Percentiles rank a stretch among this genome's conserved stretches.
Evolutionary conservation across 2,797 vertebrate genomes (phyloP).

Genomic region (Oryzias sinensis): DNA sequence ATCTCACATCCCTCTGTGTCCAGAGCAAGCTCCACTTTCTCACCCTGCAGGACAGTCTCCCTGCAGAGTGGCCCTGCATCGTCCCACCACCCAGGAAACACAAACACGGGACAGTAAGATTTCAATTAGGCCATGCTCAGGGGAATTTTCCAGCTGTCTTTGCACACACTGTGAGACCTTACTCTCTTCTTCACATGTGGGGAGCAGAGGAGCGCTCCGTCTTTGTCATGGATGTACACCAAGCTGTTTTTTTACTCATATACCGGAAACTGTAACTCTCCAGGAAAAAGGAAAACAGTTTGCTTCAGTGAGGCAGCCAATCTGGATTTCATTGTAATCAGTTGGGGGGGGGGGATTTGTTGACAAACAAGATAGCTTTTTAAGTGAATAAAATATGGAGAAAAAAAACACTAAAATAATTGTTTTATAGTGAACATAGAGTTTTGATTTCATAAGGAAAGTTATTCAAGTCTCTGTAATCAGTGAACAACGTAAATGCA

Average conservation of each 20-base stretch:
- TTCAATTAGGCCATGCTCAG: conserved; percentile 74
- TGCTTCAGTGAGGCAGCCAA: conserved; percentile 29
- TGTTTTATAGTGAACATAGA: conserved; percentile 10
- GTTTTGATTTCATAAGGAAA: conserved; percentile 29
- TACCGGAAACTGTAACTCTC: conserved; percentile 49
- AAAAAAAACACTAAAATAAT: conserved; percentile 35
- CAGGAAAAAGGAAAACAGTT: conserved; percentile 39
- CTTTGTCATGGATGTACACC: conserved; percentile 54
- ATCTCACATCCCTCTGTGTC: conserved; percentile 53
- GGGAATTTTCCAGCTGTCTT: conserved; percentile 78
- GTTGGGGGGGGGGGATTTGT: conserved; percentile 26
- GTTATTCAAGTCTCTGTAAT: conserved; percentile 18
- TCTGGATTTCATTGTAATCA: conserved; percentile 60
- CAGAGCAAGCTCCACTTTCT: conserved; percentile 35
- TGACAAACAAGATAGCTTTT: conserved; percentile 47
- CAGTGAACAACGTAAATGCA: conserved; percentile 24
- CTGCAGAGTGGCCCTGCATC: conserved; percentile 33
- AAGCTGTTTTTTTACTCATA: conserved; percentile 43
- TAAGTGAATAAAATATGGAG: conserved; percentile 12
- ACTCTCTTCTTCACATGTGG: conserved; percentile 67
- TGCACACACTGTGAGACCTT: conserved; percentile 64
- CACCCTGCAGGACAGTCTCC: conserved; percentile 39
- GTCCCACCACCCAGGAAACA: conserved; percentile 61
- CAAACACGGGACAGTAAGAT: conserved; percentile 77
- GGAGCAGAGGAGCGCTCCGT: conserved; percentile 60